Conservation (phyloP, 2,888 invertebrate species). For the Augochlorella aurata region DNA sequence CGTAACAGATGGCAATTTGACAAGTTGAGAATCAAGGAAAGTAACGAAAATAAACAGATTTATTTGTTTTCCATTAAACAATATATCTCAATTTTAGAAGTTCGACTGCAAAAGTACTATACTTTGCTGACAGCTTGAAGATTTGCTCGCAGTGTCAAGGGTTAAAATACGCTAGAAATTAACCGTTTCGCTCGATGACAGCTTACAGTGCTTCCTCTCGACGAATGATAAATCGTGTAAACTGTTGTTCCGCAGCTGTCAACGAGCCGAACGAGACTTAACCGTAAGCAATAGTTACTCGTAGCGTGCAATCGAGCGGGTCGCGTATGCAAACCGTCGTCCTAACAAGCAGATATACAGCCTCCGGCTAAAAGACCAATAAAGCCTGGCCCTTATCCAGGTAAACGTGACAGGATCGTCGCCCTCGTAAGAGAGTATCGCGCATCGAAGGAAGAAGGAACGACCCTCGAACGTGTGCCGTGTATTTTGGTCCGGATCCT, state of each 20-base stretch:
- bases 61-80: no score
- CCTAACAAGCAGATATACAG: conserved; percentile 11
- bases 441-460: conserved; percentile 30
- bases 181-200: no score
- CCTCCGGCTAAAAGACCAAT: conserved; percentile 31
- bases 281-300: neutral
- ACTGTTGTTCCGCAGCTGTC: neutral
- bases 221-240: neutral
- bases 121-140: no score
- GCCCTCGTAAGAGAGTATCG: conserved; percentile 34
- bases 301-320: neutral
- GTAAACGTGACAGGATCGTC: conserved; percentile 56
- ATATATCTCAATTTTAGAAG: no score
- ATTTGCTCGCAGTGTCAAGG: no score
- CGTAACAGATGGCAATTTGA: no score
- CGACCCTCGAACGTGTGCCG: conserved; percentile 53
- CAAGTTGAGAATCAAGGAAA: no score
- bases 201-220: no score
- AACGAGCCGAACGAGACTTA: neutral
- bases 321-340: conserved; percentile 13
- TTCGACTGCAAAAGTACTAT: no score
- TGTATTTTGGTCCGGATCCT: conserved; percentile 70
- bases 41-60: no score
- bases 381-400: conserved; percentile 52
- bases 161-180: no score